Conservation (phyloP, 2,113 vertebrate genomes). For the Epinephelus moara region DNA sequence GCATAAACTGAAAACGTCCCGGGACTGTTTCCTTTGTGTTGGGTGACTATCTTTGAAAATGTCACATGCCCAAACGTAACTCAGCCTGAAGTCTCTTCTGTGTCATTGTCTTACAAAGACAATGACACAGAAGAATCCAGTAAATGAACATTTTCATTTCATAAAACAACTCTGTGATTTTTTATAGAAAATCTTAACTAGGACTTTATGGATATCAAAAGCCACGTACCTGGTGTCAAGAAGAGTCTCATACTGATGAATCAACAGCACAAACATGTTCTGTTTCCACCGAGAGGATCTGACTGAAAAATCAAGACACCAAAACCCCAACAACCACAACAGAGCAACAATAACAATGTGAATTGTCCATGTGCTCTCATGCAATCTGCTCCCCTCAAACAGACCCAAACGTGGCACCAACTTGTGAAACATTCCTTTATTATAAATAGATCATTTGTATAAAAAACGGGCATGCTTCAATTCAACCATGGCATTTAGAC, state of each 20-base stretch:
- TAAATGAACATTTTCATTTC: too few relatives aligned
- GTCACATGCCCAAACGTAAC: too few relatives aligned
- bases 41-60: too few relatives aligned
- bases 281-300: not conserved
- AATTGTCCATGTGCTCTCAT: not conserved
- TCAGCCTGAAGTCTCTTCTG: too few relatives aligned
- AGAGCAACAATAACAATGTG: not conserved
- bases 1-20: too few relatives aligned
- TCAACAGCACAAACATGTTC: too few relatives aligned
- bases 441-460: constrained; percentile 99
- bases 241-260: not conserved
- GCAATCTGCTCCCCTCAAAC: constrained; percentile 59
- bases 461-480: constrained; percentile 96
- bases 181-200: too few relatives aligned
- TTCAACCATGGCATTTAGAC: constrained; percentile 91
- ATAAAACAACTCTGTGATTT: too few relatives aligned
- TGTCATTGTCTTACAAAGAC: too few relatives aligned
- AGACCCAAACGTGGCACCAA: constrained; percentile 86
- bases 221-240: not conserved
- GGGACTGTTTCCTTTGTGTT: too few relatives aligned
- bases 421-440: constrained; percentile 99
- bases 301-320: not conserved
- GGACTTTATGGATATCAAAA: too few relatives aligned
- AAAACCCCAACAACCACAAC: not conserved
- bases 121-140: too few relatives aligned